Conservation (phyloP, 2,888 invertebrate genomes). For the Pristionchus maxplancki region DNA sequence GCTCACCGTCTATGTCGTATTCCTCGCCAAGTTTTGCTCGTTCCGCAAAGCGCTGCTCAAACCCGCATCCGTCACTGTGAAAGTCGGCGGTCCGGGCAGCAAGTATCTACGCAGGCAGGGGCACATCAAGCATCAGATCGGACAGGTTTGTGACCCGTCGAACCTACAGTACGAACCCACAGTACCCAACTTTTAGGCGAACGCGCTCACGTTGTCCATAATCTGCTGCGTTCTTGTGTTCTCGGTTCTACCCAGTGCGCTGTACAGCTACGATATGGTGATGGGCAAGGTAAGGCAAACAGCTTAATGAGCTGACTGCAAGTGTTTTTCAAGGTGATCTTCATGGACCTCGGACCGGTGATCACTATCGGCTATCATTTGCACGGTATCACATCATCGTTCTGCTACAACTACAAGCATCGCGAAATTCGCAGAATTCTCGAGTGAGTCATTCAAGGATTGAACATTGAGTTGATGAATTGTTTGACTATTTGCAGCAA, state of each 20-base stretch:
- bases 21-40: neutral
- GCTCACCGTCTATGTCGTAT: neutral
- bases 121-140: neutral
- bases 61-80: neutral
- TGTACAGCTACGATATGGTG: constrained; percentile 63
- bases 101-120: neutral
- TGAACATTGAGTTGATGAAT: too few species aligned
- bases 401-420: too few species aligned
- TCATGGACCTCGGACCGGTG: constrained; percentile 67
- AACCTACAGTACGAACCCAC: too few species aligned
- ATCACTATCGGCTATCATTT: constrained; percentile 66
- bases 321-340: constrained; percentile 55
- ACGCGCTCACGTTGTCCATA: constrained; percentile 59
- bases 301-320: neutral
- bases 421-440: too few species aligned
- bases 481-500: too few species aligned
- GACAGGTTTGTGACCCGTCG: constrained; percentile 57
- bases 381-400: constrained; percentile 63
- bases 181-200: too few species aligned
- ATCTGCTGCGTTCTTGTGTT: constrained; percentile 63
- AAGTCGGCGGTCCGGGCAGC: neutral
- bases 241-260: too few species aligned
- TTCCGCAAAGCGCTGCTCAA: neutral
- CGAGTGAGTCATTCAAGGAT: too few species aligned
- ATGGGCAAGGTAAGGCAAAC: constrained; percentile 54